A percentile compares a stretch with the other conserved stretches of the same genome.
Evolutionary conservation across 2,888 invertebrate species (phyloP).

Genomic region (Melangyna quadrimaculata): DNA sequence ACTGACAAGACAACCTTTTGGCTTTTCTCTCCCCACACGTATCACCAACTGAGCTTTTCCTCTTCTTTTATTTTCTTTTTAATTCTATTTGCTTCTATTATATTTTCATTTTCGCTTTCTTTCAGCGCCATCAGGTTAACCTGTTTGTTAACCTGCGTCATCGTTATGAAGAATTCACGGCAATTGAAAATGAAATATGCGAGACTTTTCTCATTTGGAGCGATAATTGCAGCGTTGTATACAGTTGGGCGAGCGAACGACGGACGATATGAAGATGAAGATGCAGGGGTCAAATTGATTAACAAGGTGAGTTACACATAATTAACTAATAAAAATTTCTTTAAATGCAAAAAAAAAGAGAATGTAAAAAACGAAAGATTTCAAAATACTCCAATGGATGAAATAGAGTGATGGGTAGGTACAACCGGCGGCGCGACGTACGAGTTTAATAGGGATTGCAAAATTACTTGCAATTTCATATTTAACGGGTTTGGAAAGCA

Average conservation of each 20-base stretch:
- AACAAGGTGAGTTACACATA: constrained; percentile 63
- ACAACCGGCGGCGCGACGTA: too few species aligned
- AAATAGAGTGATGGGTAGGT: too few species aligned
- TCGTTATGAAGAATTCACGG: constrained; percentile 6
- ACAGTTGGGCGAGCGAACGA: background rate
- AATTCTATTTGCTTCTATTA: background rate
- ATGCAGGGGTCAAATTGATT: constrained; percentile 57
- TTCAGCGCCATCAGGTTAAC: constrained; percentile 53
- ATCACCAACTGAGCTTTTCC: constrained; percentile 28
- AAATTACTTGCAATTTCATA: background rate
- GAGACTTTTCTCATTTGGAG: background rate
- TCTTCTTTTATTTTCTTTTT: background rate
- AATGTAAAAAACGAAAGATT: background rate
- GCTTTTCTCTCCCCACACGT: constrained; percentile 3
- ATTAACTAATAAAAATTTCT: constrained; percentile 56
- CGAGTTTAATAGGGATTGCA: background rate
- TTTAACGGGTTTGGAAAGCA: too few species aligned
- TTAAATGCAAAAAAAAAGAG: background rate
- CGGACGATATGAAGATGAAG: constrained; percentile 3
- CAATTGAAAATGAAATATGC: constrained; percentile 49
- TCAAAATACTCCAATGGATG: background rate
- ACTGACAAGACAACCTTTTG: constrained; percentile 34
- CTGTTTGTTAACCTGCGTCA: constrained; percentile 65
- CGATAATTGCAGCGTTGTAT: constrained; percentile 14
- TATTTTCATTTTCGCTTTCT: constrained; percentile 47